A percentile compares a stretch with the other conserved stretches of the same genome.
Evolutionary conservation across 2,888 invertebrate genomes (phyloP).

Genomic region (Altica lythri): DNA sequence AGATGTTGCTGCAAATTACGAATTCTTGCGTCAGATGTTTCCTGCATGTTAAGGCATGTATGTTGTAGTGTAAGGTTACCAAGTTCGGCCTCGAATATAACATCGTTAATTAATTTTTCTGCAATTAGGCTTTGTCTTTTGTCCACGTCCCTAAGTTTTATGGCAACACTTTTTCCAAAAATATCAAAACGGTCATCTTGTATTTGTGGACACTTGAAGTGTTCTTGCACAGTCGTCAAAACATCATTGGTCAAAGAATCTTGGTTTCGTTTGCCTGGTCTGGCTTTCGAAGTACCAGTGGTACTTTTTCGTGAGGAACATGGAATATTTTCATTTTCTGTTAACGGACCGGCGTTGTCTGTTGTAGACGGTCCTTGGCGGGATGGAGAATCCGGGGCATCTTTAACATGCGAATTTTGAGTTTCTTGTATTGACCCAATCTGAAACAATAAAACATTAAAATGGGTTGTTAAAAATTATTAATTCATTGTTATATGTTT

Average conservation of each 20-base stretch:
- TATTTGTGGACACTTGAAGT: slow-evolving; percentile 12
- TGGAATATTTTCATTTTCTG: slow-evolving; percentile 12
- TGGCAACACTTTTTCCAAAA: slow-evolving; percentile 11
- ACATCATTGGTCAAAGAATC: slow-evolving; percentile 17
- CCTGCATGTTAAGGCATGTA: too few relatives aligned
- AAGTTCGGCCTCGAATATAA: slow-evolving; percentile 2
- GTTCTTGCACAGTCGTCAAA: slow-evolving; percentile 11
- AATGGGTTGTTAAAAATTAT: slow-evolving; percentile 9
- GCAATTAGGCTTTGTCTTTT: slow-evolving; percentile 8
- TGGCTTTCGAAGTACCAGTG: slow-evolving; percentile 13
- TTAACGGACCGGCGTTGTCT: slow-evolving; percentile 5
- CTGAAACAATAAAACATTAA: slow-evolving; percentile 10
- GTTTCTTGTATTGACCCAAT: slow-evolving; percentile 14
- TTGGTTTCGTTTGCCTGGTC: slow-evolving; percentile 8
- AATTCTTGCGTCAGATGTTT: too few relatives aligned
- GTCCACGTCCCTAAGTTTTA: slow-evolving; percentile 1
- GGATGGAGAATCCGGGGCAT: slow-evolving; percentile 17
- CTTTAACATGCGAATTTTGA: slow-evolving; percentile 11
- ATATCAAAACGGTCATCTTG: slow-evolving; percentile 5
- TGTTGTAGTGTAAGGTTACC: too few relatives aligned
- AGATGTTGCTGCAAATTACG: too few relatives aligned
- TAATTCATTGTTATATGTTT: slow-evolving; percentile 1
- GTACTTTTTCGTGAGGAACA: slow-evolving; percentile 2
- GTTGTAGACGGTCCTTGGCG: slow-evolving; percentile 9
- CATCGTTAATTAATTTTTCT: slow-evolving; percentile 7